Conservation (phyloP, 2,797 vertebrate genomes). For the Geotrypetes seraphini region DNA sequence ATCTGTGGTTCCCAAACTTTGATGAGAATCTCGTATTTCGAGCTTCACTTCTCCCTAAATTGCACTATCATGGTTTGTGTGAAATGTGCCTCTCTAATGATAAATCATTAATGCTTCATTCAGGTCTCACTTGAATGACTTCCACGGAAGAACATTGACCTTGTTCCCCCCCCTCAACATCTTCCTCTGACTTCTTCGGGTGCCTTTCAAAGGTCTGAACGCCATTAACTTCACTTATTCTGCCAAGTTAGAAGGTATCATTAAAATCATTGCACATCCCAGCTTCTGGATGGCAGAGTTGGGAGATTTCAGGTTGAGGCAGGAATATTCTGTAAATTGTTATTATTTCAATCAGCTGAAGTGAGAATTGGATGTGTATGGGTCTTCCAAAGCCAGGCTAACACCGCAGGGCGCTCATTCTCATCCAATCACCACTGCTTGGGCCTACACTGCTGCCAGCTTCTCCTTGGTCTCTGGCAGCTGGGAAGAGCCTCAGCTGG, state of each 20-base stretch:
- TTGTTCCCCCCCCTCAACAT: too few species aligned
- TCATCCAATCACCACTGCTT: slow-evolving; percentile 19
- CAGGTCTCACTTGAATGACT: too few species aligned
- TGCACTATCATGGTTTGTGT: too few species aligned
- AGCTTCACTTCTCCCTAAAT: too few species aligned
- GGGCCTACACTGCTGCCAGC: background rate
- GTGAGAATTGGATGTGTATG: slow-evolving; percentile 42
- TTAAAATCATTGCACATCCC: slow-evolving; percentile 43
- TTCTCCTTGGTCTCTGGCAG: slow-evolving; percentile 11
- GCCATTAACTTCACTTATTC: background rate
- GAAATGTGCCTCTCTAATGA: too few species aligned
- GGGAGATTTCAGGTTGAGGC: slow-evolving; percentile 52
- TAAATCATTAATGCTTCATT: too few species aligned
- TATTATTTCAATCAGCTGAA: slow-evolving; percentile 52
- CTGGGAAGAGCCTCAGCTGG: slow-evolving; percentile 9
- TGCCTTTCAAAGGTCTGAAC: too few species aligned
- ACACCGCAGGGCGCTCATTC: slow-evolving; percentile 13
- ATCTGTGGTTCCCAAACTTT: too few species aligned
- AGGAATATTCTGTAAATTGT: slow-evolving; percentile 41
- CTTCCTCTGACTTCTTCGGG: too few species aligned
- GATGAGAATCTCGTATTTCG: too few species aligned
- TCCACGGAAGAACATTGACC: too few species aligned
- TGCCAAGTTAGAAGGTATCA: slow-evolving; percentile 4
- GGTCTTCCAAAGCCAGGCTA: slow-evolving; percentile 33
- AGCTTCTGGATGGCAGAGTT: slow-evolving; percentile 49